Percentiles rank a stretch among this genome's conserved stretches.
phyloP scores from a whole-genome alignment of 2,888 invertebrate species.

The Sphaeridia pumilis region DNA sequence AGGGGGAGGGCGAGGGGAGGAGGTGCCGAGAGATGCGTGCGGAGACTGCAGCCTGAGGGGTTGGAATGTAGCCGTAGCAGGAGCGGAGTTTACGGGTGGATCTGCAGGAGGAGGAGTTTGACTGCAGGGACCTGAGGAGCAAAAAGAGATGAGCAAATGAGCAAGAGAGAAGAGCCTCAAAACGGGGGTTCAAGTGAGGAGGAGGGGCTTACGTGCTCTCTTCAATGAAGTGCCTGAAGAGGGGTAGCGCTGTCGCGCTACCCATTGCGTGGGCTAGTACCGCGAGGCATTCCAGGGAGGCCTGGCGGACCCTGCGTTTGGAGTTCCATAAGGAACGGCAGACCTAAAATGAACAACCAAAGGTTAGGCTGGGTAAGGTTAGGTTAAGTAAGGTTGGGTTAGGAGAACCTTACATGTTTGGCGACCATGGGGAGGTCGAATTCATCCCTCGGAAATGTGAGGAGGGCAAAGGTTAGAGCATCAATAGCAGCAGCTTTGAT shows the following conservation, averaged over 20 bases:
- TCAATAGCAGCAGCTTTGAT: constrained; percentile 47
- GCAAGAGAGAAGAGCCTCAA: neutral
- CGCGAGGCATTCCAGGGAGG: constrained; percentile 64
- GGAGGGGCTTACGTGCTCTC: constrained; percentile 13
- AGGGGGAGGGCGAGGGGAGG: constrained; percentile 56
- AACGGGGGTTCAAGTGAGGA: neutral
- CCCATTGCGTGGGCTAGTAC: constrained; percentile 58
- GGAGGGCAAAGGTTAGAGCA: constrained; percentile 60
- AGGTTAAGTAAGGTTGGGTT: no score
- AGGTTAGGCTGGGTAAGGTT: no score
- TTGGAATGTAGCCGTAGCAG: constrained; percentile 10
- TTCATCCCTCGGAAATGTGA: constrained; percentile 66
- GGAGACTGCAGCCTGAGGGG: constrained; percentile 53
- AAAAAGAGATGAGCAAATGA: neutral
- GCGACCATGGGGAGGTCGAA: constrained; percentile 47
- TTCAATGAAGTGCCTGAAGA: constrained; percentile 37
- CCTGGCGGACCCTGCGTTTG: constrained; percentile 64
- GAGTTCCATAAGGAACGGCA: constrained; percentile 47
- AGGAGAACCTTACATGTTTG: constrained; percentile 37
- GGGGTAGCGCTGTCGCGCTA: constrained; percentile 50
- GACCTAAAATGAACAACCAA: constrained; percentile 38
- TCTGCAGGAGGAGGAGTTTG: constrained; percentile 12
- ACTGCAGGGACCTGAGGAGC: neutral
- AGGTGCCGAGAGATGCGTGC: constrained; percentile 61
- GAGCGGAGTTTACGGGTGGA: neutral